A percentile compares a stretch with the other conserved stretches of the same genome.
Conservation (phyloP, 2,797 vertebrate species). For the Heliangelus exortis region DNA sequence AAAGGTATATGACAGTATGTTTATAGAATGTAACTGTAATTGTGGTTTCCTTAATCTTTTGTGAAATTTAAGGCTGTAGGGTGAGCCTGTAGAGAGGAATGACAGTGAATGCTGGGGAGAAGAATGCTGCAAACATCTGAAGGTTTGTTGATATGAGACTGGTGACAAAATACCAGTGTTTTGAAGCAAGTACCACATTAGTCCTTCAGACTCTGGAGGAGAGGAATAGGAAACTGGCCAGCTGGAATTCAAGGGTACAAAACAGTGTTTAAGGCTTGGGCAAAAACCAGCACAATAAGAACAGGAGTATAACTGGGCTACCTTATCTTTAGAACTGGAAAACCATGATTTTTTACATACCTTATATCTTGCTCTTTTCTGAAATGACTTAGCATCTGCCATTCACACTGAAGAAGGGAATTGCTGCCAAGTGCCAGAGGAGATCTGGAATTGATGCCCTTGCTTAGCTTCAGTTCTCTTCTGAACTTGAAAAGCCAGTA, state of each 20-base stretch:
- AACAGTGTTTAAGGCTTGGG: background rate
- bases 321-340: background rate
- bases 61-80: background rate
- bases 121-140: background rate
- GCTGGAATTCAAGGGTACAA: background rate
- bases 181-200: background rate
- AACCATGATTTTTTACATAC: background rate
- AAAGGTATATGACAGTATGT: background rate
- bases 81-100: background rate
- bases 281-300: background rate
- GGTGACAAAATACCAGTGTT: background rate
- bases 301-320: background rate
- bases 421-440: slow-evolving; percentile 11
- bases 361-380: background rate
- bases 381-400: slow-evolving; percentile 24
- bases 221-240: background rate
- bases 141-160: background rate
- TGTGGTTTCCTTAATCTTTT: background rate
- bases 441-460: background rate
- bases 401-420: background rate
- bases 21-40: background rate
- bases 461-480: background rate
- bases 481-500: background rate
- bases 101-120: background rate
- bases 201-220: background rate